phyloP scores from a whole-genome alignment of 1,140 invertebrate species.

The Rhopalosiphum padi region DNA sequence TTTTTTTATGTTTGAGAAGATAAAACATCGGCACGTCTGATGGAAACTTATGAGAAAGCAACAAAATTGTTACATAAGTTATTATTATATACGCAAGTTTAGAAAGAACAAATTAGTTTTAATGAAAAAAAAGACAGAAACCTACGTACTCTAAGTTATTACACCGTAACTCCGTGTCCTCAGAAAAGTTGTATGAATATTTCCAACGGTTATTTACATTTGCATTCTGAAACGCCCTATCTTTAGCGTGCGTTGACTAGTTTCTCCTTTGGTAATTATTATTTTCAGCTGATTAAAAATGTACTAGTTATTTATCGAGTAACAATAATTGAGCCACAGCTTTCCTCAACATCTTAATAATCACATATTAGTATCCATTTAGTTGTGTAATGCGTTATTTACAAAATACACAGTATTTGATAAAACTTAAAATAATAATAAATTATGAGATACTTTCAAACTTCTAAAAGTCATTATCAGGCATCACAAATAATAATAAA shows the following conservation, averaged over 20 bases:
- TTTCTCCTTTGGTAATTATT: background rate
- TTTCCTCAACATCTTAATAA: no score
- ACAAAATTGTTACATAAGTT: slow-evolving; percentile 14
- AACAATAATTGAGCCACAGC: no score
- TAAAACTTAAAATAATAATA: no score
- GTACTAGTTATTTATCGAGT: no score
- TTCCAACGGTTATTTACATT: background rate
- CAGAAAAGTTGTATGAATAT: background rate
- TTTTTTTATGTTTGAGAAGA: background rate
- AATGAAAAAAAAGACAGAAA: background rate
- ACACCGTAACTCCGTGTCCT: background rate
- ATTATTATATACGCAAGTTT: slow-evolving; percentile 9
- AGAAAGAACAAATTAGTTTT: slow-evolving; percentile 2
- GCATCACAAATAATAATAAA: no score
- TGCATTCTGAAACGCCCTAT: background rate
- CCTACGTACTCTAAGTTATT: slow-evolving; percentile 8
- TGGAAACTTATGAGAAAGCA: slow-evolving; percentile 17
- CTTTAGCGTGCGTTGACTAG: background rate
- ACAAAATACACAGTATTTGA: no score
- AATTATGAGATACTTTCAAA: no score
- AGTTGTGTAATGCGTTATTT: no score
- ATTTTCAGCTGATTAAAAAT: background rate
- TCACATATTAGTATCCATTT: no score
- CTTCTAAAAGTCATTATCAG: no score
- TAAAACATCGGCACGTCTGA: background rate